Evolutionary conservation across 2,888 invertebrate species (phyloP).

Genomic region (Ceraclea dissimilis): DNA sequence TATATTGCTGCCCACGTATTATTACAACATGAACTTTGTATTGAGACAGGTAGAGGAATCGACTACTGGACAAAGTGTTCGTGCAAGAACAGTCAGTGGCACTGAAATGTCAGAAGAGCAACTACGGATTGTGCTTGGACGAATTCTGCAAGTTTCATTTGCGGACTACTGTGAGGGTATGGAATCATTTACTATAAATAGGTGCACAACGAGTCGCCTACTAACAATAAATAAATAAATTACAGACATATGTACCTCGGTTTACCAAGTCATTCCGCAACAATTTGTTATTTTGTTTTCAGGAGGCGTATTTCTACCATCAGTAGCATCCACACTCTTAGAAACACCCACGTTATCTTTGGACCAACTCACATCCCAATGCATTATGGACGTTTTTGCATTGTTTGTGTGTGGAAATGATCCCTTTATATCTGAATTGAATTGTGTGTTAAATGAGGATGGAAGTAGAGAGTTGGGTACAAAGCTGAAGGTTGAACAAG

Average conservation of each 20-base stretch:
- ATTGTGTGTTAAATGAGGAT: no score
- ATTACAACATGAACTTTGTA: no score
- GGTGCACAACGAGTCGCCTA: no score
- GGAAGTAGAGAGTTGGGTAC: background rate
- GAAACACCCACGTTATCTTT: constrained; percentile 45
- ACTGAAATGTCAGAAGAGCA: constrained; percentile 60
- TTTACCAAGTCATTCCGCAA: no score
- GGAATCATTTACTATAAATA: no score
- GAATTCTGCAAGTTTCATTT: constrained; percentile 68
- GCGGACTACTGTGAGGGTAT: constrained; percentile 50
- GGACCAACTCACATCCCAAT: constrained; percentile 55
- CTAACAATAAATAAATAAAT: no score
- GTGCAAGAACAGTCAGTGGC: constrained; percentile 44
- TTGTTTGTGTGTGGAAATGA: constrained; percentile 51
- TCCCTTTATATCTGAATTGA: constrained; percentile 39
- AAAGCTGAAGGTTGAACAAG: background rate
- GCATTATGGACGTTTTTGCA: constrained; percentile 57
- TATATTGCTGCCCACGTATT: no score
- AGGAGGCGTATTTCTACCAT: constrained; percentile 51
- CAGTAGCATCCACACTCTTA: constrained; percentile 47
- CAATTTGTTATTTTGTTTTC: constrained; percentile 20
- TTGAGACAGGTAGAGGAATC: constrained; percentile 43
- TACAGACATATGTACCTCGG: no score
- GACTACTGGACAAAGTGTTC: constrained; percentile 35
- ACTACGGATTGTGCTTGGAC: constrained; percentile 55